Conservation (phyloP, 2,888 invertebrate genomes). For the Heliconius aoede region DNA sequence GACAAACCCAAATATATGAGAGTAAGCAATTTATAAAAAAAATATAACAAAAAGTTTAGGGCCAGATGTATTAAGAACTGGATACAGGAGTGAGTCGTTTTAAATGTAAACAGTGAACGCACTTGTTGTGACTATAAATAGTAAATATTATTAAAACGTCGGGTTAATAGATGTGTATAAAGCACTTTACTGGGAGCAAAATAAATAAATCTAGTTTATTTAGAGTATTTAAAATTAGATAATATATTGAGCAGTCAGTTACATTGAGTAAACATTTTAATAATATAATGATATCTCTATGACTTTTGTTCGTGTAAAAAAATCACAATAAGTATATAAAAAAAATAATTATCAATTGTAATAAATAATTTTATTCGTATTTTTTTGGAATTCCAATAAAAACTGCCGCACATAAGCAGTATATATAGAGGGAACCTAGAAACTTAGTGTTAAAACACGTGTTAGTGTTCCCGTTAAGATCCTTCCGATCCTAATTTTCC, state of each 20-base stretch:
- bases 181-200: background rate
- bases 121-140: conserved; percentile 15
- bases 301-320: too few relatives aligned
- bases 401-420: too few relatives aligned
- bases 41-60: background rate
- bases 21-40: background rate
- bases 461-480: too few relatives aligned
- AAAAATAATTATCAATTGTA: too few relatives aligned
- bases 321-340: too few relatives aligned
- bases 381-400: too few relatives aligned
- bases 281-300: background rate
- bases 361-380: too few relatives aligned
- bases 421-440: too few relatives aligned
- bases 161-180: conserved; percentile 19
- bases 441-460: too few relatives aligned
- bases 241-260: background rate
- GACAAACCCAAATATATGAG: too few relatives aligned
- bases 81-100: background rate
- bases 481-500: too few relatives aligned
- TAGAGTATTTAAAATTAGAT: background rate
- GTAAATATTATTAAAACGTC: conserved; percentile 18
- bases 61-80: background rate
- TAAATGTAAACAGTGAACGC: conserved; percentile 10
- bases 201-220: conserved; percentile 13
- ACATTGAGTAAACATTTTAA: too few relatives aligned